Evolutionary conservation across 2,113 vertebrate genomes (phyloP).

Genomic region (Oreochromis spilurus): DNA sequence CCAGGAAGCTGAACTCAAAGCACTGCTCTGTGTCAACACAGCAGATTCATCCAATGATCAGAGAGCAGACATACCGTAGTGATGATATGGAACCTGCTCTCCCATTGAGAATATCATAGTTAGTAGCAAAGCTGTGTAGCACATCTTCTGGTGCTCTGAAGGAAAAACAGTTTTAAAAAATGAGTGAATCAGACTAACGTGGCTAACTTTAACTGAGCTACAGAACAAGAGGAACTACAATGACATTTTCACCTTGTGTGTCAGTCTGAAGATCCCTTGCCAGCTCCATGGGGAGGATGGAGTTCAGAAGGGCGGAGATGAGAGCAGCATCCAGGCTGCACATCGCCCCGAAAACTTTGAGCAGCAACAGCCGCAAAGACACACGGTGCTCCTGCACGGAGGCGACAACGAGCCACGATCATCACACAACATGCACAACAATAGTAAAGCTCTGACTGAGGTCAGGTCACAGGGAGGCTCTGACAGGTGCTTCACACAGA

Average conservation of each 20-base stretch:
- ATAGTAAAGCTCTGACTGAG: not conserved
- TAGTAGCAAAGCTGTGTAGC: conserved; percentile 90
- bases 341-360: conserved; percentile 98
- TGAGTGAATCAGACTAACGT: not conserved
- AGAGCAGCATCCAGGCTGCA: conserved; percentile 87
- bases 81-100: conserved; percentile 93
- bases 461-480: not conserved
- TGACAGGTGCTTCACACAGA: not conserved
- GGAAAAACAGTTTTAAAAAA: not conserved
- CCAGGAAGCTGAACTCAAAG: not conserved
- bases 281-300: conserved; percentile 94
- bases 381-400: conserved; percentile 86
- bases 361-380: conserved; percentile 83
- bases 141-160: conserved; percentile 96
- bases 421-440: not conserved
- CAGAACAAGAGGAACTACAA: not conserved
- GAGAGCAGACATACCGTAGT: conserved; percentile 82
- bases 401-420: not conserved
- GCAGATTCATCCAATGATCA: not conserved
- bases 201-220: not conserved
- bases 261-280: conserved; percentile 92
- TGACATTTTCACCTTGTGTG: conserved; percentile 79
- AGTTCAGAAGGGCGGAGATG: conserved; percentile 92
- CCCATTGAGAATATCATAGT: conserved; percentile 99
- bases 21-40: not conserved